Evolutionary conservation across 2,888 invertebrate species (phyloP), one percentile per base, ranked within the genome.

Genomic region (Xiphydria camelus): DNA sequence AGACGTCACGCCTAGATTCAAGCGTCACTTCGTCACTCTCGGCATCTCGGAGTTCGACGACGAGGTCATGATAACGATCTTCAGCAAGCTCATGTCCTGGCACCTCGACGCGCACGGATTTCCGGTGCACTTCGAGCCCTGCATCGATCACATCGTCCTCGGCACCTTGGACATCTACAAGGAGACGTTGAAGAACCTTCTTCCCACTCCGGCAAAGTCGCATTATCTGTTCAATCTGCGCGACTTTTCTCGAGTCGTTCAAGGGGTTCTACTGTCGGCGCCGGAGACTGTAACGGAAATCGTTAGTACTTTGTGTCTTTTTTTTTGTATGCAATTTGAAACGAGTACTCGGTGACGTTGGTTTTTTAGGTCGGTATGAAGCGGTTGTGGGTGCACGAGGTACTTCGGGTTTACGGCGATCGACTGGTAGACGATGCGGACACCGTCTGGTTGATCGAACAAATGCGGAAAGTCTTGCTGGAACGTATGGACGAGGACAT

Each of bases 211-310:
- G 0, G 82, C 91, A 0, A 96, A 96, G 73, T 93, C 91, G 1
- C 96, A 96, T 77, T 96, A 97, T 73, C 83, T 95, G 4, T 97
- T 97, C 76, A 96, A 95, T 78, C 79, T 96, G 57, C 80, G 95
- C 59, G 96, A 97, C 73, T 95, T 95, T 75, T 89, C 94, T 1
- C 82, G 94, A 62, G 95, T 97, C 15, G 88, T 97, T 62, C 82
- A 91, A 86, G 96, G 96, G 4, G 88, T 96, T 0, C 75, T 95
- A 10, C 76, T 96, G 1, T 94, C 94, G 0, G 89, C 90, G 2
- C 94, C 94, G 0, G 93, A 94, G 76, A 89, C 91, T 1, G 89
- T 89, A 48, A 87, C 88, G 52, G 89, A 89, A 63, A 76, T 89
- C 41, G 82, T 74, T 59, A 21, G 7, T 9, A 31, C 6, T 23